These are phyloP conservation scores for Ormyrus rosae DNA, from an alignment of 2,888 invertebrate species.

Conservation along the genomic window DNA sequence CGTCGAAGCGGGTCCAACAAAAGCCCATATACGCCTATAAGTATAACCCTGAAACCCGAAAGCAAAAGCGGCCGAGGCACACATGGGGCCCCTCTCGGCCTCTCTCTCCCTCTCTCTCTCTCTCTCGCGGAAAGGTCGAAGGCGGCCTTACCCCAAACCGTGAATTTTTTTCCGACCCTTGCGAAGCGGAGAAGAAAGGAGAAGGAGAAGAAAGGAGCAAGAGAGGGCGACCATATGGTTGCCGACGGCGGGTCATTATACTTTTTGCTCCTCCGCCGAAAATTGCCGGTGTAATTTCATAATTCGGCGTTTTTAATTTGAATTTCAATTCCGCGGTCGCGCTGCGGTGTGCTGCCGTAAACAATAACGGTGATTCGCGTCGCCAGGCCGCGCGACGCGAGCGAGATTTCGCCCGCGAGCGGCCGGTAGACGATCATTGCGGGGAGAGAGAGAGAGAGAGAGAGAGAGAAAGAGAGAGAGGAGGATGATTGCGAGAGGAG, in stretches of 20 bases:
- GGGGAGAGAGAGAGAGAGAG: too few relatives aligned
- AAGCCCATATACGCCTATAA: neutral
- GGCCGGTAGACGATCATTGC: neutral
- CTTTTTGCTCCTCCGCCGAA: conserved; percentile 66
- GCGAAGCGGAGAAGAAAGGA: conserved; percentile 6
- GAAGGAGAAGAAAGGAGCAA: conserved; percentile 6
- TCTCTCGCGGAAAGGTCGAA: conserved; percentile 27
- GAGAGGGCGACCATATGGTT: conserved; percentile 71
- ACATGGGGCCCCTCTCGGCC: too few relatives aligned
- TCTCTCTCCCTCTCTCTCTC: conserved; percentile 1
- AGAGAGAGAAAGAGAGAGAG: too few relatives aligned
- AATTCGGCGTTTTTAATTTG: conserved; percentile 74
- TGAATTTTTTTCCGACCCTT: conserved; percentile 58
- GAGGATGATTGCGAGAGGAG: too few relatives aligned
- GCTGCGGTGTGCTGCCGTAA: conserved; percentile 25
- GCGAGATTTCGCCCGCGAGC: neutral
- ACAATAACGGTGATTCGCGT: conserved; percentile 29
- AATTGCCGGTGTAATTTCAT: conserved; percentile 72
- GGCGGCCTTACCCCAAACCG: conserved; percentile 56
- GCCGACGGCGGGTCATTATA: conserved; percentile 73
- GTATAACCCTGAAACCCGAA: conserved; percentile 1
- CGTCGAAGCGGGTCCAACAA: neutral
- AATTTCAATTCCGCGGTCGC: conserved; percentile 69
- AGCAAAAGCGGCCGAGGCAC: neutral
- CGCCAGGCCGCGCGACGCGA: neutral